phyloP scores from a whole-genome alignment of 2,888 invertebrate genomes.

The Cyclophora punctaria region DNA sequence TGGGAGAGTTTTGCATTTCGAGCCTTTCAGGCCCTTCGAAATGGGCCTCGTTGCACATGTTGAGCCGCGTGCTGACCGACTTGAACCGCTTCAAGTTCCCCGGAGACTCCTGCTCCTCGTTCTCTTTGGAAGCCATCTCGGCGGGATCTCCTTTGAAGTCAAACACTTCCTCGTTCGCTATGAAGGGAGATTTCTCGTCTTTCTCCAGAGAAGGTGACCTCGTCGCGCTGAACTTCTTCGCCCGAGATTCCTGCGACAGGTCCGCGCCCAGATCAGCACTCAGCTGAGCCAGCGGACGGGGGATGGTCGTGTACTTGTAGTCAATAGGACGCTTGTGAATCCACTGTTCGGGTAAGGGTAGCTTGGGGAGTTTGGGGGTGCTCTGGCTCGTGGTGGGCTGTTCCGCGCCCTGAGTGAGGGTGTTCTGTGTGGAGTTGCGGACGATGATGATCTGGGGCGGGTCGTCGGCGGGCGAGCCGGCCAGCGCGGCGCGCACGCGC shows the following conservation, averaged over 20 bases:
- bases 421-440: slow-evolving; percentile 20
- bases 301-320: slow-evolving; percentile 55
- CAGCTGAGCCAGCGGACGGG: slow-evolving; percentile 53
- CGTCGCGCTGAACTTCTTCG: slow-evolving; percentile 62
- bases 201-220: slow-evolving; percentile 69
- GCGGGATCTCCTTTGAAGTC: slow-evolving; percentile 49
- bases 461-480: slow-evolving; percentile 25
- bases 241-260: slow-evolving; percentile 42
- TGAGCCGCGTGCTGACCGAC: slow-evolving; percentile 60
- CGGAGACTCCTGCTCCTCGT: slow-evolving; percentile 43
- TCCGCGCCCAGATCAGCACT: slow-evolving; percentile 50
- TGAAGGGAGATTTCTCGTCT: slow-evolving; percentile 67
- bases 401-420: neutral
- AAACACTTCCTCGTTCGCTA: slow-evolving; percentile 50
- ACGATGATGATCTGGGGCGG: slow-evolving; percentile 33
- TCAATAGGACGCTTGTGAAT: slow-evolving; percentile 55
- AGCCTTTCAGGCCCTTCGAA: slow-evolving; percentile 45
- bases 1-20: slow-evolving; percentile 64
- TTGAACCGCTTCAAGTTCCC: slow-evolving; percentile 51
- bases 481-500: slow-evolving; percentile 22
- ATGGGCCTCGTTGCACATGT: slow-evolving; percentile 54
- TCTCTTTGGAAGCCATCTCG: slow-evolving; percentile 37
- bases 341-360: slow-evolving; percentile 66
- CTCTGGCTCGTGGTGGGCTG: slow-evolving; percentile 28
- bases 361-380: slow-evolving; percentile 34